phyloP scores from a whole-genome alignment of 2,113 vertebrate genomes.

The Oreocharis arfaki region DNA sequence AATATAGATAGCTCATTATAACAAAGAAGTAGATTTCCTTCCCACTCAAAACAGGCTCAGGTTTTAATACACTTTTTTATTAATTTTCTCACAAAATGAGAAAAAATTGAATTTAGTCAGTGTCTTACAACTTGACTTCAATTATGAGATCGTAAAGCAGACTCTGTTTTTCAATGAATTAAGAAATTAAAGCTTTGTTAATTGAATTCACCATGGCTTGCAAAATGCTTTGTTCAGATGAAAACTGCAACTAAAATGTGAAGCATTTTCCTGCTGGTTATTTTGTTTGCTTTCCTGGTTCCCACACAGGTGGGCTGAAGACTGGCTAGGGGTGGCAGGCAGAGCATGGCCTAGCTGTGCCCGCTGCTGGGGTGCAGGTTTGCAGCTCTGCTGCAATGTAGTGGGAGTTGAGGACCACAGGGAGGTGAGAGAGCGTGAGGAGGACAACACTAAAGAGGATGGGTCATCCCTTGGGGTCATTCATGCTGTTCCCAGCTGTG shows the following conservation, averaged over 20 bases:
- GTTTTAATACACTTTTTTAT: neutral
- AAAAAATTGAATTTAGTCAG: neutral
- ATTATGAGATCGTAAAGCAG: neutral
- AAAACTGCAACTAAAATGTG: neutral
- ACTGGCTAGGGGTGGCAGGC: neutral
- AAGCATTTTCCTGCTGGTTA: neutral
- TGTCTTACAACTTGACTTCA: neutral
- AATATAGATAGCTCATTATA: neutral
- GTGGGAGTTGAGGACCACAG: neutral
- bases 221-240: neutral
- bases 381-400: neutral
- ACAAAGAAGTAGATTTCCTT: constrained; percentile 3
- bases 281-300: neutral
- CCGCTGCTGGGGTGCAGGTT: neutral
- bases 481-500: neutral
- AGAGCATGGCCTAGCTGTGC: neutral
- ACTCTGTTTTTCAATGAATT: constrained; percentile 9
- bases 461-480: neutral
- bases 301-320: neutral
- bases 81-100: neutral
- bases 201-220: neutral
- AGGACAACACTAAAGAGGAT: neutral
- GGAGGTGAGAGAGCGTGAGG: neutral
- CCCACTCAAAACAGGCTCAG: neutral
- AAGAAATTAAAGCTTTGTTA: neutral